Evolutionary conservation across 1,140 invertebrate genomes (phyloP).

Genomic region (Megalopta genalis): DNA sequence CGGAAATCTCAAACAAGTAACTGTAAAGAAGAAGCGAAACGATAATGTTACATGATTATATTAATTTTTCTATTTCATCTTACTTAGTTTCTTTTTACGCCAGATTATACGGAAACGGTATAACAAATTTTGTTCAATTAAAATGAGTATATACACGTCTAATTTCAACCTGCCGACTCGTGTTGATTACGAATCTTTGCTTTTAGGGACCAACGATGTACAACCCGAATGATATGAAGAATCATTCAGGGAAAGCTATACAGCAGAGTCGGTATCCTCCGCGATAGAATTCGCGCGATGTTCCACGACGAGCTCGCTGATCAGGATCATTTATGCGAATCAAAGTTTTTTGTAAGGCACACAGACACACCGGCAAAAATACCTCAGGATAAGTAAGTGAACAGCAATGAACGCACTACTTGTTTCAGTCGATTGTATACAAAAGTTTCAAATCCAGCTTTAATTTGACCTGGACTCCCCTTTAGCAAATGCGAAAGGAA

Average conservation of each 20-base stretch:
- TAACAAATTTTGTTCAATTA: conserved; percentile 17
- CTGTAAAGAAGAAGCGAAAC: not conserved
- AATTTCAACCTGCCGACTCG: not conserved
- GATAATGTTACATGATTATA: not conserved
- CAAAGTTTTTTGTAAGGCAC: conserved; percentile 16
- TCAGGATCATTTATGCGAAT: conserved; percentile 21
- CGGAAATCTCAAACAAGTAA: conserved; percentile 9
- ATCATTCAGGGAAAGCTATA: conserved; percentile 68
- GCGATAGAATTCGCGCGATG: conserved; percentile 64
- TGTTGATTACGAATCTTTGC: conserved; percentile 24
- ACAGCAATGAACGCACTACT: not conserved
- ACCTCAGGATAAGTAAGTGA: conserved; percentile 39
- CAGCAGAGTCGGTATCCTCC: conserved; percentile 69
- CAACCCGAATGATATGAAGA: conserved; percentile 70
- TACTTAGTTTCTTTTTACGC: not conserved
- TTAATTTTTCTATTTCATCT: not conserved
- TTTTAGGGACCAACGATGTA: conserved; percentile 76
- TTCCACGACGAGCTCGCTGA: conserved; percentile 28
- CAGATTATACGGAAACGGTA: not conserved
- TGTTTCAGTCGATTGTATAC: not conserved
- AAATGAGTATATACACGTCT: not conserved
- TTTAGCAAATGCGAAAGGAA: not conserved
- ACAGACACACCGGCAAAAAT: conserved; percentile 14
- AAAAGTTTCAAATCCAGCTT: not conserved
- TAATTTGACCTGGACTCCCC: not conserved